These are phyloP conservation scores for Pheosia gnoma DNA, from an alignment of 2,888 invertebrate genomes.

Conservation along the genomic window DNA sequence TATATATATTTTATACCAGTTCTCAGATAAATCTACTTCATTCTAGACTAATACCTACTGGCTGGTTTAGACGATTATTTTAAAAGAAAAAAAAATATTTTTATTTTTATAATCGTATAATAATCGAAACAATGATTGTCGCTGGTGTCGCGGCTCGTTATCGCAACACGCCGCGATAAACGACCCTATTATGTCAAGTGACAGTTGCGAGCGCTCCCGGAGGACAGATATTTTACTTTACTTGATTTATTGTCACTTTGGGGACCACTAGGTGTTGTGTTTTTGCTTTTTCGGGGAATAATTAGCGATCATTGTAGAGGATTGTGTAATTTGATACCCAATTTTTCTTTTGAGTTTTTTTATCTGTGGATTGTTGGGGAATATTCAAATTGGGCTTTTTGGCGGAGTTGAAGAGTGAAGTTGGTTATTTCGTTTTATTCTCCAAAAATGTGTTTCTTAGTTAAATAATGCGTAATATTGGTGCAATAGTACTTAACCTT, in stretches of 20 bases:
- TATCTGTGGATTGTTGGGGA: too few species aligned
- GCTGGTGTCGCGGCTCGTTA: constrained; percentile 50
- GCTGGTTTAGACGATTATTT: too few species aligned
- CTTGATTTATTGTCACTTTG: constrained; percentile 70
- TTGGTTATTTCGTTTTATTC: too few species aligned
- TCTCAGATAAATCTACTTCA: too few species aligned
- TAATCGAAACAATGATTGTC: constrained; percentile 36
- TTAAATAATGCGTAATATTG: too few species aligned
- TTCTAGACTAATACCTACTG: too few species aligned
- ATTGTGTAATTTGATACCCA: constrained; percentile 7
- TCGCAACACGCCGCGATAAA: constrained; percentile 47
- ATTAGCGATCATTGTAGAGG: constrained; percentile 46
- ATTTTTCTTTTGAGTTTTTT: constrained; percentile 8
- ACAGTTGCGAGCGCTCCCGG: constrained; percentile 60
- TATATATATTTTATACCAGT: too few species aligned
- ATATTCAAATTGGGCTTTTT: too few species aligned
- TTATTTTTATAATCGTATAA: constrained; percentile 19
- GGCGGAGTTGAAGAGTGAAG: too few species aligned
- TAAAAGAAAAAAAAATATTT: neutral
- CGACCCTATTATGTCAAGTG: constrained; percentile 72
- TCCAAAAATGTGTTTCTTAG: too few species aligned
- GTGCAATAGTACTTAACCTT: too few species aligned
- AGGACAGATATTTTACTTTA: constrained; percentile 70
- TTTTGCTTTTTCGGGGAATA: constrained; percentile 52
- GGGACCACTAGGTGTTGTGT: constrained; percentile 52